Evolutionary conservation across 2,113 vertebrate species (phyloP), one percentile per base, ranked within the genome.

Genomic region (Triplophysa siluroides): DNA sequence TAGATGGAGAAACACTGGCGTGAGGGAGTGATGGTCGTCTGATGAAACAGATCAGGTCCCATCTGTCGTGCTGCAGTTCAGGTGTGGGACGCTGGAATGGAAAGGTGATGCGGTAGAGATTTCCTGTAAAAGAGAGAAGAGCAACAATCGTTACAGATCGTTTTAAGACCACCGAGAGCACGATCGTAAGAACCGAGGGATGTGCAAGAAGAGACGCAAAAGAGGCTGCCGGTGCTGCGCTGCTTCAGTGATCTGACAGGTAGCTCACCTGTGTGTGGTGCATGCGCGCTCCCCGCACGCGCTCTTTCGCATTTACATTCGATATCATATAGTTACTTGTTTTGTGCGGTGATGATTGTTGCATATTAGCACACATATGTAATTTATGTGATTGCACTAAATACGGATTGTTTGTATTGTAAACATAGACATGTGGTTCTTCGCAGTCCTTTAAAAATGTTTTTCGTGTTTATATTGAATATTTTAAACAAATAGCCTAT

Each of bases 41-140:
- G 95, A 92, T 92, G 93, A 94, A 93, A 92, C 92, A 93, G 93
- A 94, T 93, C 93, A 95, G 94, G 93, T 93, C 94, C 93, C 74
- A 61, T 65, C 45, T 38, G 18, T 6, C 52, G 52, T 21, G 43
- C 23, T 62, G 43, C 43, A 50, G 9, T 62, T 33, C 62, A 77
- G 74, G 74, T 77, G 60, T 76, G 74, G 18, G 11, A 41, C 26
- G 29, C 45, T 23, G 61, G 62, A 77, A 52, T 23, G 61, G 62
- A 77, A 52, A 77, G 45, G 72, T 65, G 74, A 77, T 43, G 24
- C 41, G 26, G 26, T 65, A 41, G 45, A 47, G 33, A 54, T 63
- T 52, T 16, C 45, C 62, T 38, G 62, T 8, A 21, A 29, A 18
- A 8, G 9, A 21, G 43, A 64, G 16, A 33, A 60, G 56, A 60